Evolutionary conservation across 2,797 vertebrate genomes (phyloP).

Genomic region (Philypnodon macrostomus): DNA sequence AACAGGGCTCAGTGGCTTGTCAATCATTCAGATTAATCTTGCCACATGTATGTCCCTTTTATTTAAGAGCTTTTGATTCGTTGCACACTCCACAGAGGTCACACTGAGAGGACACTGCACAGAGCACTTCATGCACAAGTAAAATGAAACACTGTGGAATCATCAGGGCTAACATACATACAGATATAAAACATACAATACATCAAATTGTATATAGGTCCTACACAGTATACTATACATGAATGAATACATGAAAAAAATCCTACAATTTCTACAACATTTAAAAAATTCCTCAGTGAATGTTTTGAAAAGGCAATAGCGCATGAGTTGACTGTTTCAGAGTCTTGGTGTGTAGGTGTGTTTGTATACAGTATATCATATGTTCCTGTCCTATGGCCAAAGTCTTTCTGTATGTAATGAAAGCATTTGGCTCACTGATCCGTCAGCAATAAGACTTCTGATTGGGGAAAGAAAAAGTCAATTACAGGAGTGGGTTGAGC

Average conservation of each 20-base stretch:
- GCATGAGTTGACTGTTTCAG: no score
- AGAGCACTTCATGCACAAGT: conserved; percentile 1
- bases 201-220: no score
- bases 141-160: background rate
- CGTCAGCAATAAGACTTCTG: conserved; percentile 62
- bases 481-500: conserved; percentile 59
- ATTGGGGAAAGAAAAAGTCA: conserved; percentile 67
- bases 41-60: conserved; percentile 39
- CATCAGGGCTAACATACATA: no score
- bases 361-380: conserved; percentile 11
- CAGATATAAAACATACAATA: no score
- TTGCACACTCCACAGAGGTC: conserved; percentile 38
- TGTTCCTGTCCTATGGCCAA: conserved; percentile 4
- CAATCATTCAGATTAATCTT: conserved; percentile 64
- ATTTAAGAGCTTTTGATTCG: conserved; percentile 36
- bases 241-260: no score
- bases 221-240: no score
- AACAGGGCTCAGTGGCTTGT: conserved; percentile 62
- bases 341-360: conserved; percentile 12
- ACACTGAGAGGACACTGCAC: conserved; percentile 12
- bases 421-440: conserved; percentile 63
- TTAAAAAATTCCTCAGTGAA: no score
- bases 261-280: background rate
- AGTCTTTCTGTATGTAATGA: conserved; percentile 58
- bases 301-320: no score